Evolutionary conservation across 2,888 invertebrate species (phyloP).

Genomic region (Tipula confusa): DNA sequence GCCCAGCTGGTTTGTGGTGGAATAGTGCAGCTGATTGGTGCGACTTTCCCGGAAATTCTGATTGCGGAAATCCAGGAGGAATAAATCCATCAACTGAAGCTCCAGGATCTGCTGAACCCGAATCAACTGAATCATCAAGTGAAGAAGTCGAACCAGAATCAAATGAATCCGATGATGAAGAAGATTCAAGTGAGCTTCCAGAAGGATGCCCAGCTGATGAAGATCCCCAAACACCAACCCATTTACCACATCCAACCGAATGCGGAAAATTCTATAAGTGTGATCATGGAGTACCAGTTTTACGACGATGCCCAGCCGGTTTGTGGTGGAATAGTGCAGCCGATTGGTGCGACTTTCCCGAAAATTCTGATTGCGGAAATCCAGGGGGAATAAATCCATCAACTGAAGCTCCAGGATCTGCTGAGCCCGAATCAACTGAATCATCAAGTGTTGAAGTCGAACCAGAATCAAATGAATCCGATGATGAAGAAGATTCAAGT

Average conservation of each 20-base stretch:
- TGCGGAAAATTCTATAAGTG: neutral
- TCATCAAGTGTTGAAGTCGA: neutral
- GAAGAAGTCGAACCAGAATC: no score
- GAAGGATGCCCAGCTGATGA: neutral
- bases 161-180: no score
- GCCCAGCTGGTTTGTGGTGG: conserved; percentile 32
- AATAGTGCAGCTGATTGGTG: conserved; percentile 12
- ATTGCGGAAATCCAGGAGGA: neutral
- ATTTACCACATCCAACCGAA: neutral
- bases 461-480: neutral
- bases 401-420: neutral
- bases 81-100: neutral
- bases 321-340: neutral
- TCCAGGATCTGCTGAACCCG: no score
- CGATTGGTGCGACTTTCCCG: conserved; percentile 21
- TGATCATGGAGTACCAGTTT: neutral
- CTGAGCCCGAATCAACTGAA: neutral
- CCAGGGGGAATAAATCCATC: no score
- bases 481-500: neutral
- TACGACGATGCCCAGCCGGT: neutral
- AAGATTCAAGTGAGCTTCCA: neutral
- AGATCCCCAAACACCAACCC: neutral
- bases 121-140: no score
- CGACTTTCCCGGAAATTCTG: conserved; percentile 20
- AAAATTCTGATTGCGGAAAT: neutral